Conservation (phyloP, 2,797 vertebrate species). For the Eulemur mongoz region DNA sequence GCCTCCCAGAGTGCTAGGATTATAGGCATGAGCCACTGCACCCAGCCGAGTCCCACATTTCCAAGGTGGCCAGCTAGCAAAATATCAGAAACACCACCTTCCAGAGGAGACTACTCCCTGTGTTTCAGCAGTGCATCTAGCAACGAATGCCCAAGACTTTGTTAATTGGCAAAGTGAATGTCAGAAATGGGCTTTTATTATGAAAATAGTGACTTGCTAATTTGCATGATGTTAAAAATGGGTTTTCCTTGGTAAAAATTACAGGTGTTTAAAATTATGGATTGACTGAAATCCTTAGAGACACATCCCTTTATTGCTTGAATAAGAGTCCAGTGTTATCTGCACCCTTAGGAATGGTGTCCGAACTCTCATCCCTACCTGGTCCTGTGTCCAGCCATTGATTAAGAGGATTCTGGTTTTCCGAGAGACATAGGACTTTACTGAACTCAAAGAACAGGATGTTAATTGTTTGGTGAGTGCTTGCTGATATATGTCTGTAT, state of each 20-base stretch:
- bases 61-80: background rate
- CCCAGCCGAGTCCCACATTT: background rate
- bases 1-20: no score
- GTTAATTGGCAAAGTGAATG: background rate
- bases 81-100: background rate
- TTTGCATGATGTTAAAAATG: background rate
- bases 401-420: background rate
- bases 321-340: background rate
- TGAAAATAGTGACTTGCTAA: slow-evolving; percentile 9
- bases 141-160: background rate
- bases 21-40: no score
- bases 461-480: background rate
- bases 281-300: background rate
- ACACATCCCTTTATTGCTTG: background rate
- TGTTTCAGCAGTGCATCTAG: background rate
- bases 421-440: background rate
- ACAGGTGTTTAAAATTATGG: background rate
- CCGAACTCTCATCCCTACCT: background rate
- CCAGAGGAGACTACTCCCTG: background rate
- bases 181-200: background rate
- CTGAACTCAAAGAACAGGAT: background rate
- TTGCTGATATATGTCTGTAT: background rate
- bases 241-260: background rate
- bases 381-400: background rate
- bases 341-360: background rate